These are phyloP conservation scores for Corbicula japonica DNA, from an alignment of 2,888 invertebrate species.

Conservation along the genomic window DNA sequence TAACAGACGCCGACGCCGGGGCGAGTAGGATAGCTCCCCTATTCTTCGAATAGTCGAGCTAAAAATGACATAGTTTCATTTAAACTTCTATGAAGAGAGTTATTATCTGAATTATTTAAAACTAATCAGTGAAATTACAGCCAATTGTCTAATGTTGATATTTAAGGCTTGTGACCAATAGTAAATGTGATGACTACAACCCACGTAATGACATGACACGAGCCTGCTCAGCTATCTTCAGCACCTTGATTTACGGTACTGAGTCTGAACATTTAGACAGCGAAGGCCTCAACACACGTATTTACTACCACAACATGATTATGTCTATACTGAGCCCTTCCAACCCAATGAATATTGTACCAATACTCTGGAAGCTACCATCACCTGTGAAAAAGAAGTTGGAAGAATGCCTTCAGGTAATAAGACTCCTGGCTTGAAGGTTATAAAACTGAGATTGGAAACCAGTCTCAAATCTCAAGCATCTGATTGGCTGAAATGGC, in stretches of 20 bases:
- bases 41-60: too few relatives aligned
- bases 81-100: too few relatives aligned
- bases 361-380: slow-evolving; percentile 53
- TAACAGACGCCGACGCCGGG: too few relatives aligned
- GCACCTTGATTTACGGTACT: slow-evolving; percentile 46
- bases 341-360: slow-evolving; percentile 61
- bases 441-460: too few relatives aligned
- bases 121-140: too few relatives aligned
- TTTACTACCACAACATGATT: slow-evolving; percentile 41
- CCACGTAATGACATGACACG: slow-evolving; percentile 30
- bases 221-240: slow-evolving; percentile 47
- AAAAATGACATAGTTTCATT: too few relatives aligned
- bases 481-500: too few relatives aligned
- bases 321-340: slow-evolving; percentile 52
- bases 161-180: slow-evolving; percentile 29
- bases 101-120: too few relatives aligned
- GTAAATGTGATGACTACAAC: slow-evolving; percentile 18
- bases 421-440: background rate
- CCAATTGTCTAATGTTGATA: background rate
- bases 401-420: slow-evolving; percentile 53
- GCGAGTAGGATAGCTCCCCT: too few relatives aligned
- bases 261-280: slow-evolving; percentile 40
- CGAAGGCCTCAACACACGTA: slow-evolving; percentile 35
- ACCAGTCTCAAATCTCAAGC: too few relatives aligned
- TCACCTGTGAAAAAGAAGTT: slow-evolving; percentile 41